Base-by-base conservation (phyloP, 92 coral and sea anemone genomes). In the Scolanthus callimorphus region DNA sequence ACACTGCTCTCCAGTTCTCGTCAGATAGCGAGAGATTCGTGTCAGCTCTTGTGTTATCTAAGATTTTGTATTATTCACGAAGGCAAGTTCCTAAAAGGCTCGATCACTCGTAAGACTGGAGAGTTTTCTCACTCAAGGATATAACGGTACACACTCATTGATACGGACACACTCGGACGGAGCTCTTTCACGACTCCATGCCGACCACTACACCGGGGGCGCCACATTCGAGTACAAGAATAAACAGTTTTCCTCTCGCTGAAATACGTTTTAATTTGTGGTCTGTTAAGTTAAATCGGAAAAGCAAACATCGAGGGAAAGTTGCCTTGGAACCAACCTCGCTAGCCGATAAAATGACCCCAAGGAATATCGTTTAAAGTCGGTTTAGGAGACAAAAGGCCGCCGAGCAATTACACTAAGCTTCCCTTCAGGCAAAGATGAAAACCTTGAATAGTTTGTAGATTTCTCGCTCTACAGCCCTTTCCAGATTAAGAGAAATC, bases 321-420 rank as follows among this genome's bases (percentile, higher is more conserved):
- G 27, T 39, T 57, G 44, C 46, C 30, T 22, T 27, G 45, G 56
- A 49, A 29, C 57, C 24, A 38, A 38, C 64, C 52, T 68, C 61
- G 78, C 39, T 43, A 34, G 63, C 55, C 71, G 73, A 57, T 60
- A 69, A 63, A 49, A 70, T 78, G 85, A 56, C 85, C 76, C 57
- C 34, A 56, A 70, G 59, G 76, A 78, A 78, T 78, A 78, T 78
- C 85, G 68, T 68, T 78, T 78, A 71, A 63, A 70, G 85, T 71
- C 85, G 85, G 85, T 68, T 68, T 46, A 41, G 3, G 75, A 57
- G 57, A 68, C 75, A 68, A 68, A 68, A 68, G 75, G 30, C 57
- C 56, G 26, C 56, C 56, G 49, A 68, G 65, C 75, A 68, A 68
- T 68, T 68, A 68, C 11, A 55, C 55, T 68, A 68, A 68, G 75